These are phyloP conservation scores for Carettochelys insculpta DNA, from an alignment of 2,113 vertebrate genomes.

Conservation along the genomic window DNA sequence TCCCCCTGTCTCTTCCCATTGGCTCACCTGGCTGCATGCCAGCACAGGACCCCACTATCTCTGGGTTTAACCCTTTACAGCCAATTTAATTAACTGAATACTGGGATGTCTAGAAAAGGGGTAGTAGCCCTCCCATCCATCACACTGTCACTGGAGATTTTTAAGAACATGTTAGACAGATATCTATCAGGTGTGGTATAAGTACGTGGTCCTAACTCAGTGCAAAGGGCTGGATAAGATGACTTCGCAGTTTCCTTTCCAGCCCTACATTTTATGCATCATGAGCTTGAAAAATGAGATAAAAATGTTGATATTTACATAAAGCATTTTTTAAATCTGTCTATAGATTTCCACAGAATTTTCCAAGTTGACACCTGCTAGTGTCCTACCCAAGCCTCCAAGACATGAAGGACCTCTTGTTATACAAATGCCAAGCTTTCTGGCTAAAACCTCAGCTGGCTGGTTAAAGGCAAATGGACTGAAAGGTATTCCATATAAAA, in stretches of 20 bases:
- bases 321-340: conserved; percentile 16
- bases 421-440: conserved; percentile 70
- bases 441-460: conserved; percentile 76
- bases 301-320: neutral
- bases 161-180: neutral
- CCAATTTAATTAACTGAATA: too few species aligned
- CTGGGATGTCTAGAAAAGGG: too few species aligned
- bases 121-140: too few species aligned
- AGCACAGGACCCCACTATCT: too few species aligned
- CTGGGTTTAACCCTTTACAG: too few species aligned
- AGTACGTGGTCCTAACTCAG: neutral
- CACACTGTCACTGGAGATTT: too few species aligned
- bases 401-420: conserved; percentile 68
- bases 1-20: too few species aligned
- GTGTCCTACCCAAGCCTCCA: conserved; percentile 57
- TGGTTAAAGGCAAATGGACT: conserved; percentile 83
- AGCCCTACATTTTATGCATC: neutral
- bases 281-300: neutral
- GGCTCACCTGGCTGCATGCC: too few species aligned
- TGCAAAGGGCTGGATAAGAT: neutral
- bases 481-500: conserved; percentile 74
- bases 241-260: neutral
- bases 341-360: conserved; percentile 73
- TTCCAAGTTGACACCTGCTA: conserved; percentile 32
- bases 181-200: neutral